Conservation (phyloP, 2,888 invertebrate species). For the Lamellibrachia columna region DNA sequence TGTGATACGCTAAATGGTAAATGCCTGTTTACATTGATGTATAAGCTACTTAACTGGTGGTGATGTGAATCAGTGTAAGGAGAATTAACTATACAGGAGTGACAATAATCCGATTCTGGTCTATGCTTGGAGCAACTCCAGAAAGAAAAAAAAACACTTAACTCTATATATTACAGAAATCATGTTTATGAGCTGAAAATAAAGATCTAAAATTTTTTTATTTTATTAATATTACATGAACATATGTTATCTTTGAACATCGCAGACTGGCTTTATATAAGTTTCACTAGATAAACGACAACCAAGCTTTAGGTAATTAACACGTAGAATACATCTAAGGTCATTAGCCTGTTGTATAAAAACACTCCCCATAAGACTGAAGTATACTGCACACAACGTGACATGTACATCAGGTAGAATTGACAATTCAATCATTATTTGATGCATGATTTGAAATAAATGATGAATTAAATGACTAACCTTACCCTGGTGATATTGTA, state of each 20-base stretch:
- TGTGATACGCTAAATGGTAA: not conserved
- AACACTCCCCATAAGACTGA: too few species aligned
- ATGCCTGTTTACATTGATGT: not conserved
- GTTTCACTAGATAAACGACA: not conserved
- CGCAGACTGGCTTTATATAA: not conserved
- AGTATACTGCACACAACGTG: not conserved
- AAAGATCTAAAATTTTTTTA: too few species aligned
- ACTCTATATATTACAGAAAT: not conserved
- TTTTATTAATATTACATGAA: not conserved
- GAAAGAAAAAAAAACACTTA: not conserved
- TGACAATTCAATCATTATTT: not conserved
- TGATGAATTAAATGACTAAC: not conserved
- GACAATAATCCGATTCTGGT: too few species aligned
- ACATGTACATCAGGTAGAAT: not conserved
- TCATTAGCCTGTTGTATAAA: not conserved
- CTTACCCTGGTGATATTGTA: not conserved
- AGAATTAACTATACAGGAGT: not conserved
- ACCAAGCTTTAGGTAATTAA: not conserved
- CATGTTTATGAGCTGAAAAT: not conserved
- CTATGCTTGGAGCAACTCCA: too few species aligned
- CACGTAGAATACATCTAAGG: not conserved
- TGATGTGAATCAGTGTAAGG: not conserved
- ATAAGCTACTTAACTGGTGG: not conserved
- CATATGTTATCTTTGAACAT: not conserved
- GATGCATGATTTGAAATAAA: not conserved